Base-by-base conservation (phyloP, 1,140 invertebrate species). In the Copidosoma floridanum region DNA sequence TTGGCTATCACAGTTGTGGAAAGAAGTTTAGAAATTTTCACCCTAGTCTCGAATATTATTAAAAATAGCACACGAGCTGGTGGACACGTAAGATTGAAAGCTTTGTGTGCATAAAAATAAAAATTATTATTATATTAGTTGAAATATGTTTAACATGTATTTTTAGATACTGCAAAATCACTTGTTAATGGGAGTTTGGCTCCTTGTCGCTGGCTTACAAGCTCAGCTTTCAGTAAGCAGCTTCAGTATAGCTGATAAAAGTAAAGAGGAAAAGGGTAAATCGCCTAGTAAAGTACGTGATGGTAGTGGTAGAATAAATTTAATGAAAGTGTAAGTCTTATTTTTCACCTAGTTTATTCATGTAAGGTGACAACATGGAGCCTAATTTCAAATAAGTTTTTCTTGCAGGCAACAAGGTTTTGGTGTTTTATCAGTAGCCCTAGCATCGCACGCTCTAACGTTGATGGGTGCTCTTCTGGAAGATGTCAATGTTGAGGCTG, bases 161-260 rank as follows among this genome's bases (percentile, higher is more conserved):
- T 77, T 71, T 12, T 73, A 92, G 87, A 85, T 92, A 61, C 86
- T 91, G 61, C 93, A 96, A 81, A 97, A 96, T 81, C 88, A 95
- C 71, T 80, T 94, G 44, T 85, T 94, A 73, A 87, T 93, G 64
- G 92, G 92, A 8, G 88, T 89, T 0, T 96, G 93, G 93, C 82
- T 95, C 23, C 74, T 95, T 14, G 83, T 94, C 16, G 89, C 88
- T 53, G 93, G 93, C 10, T 81, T 96, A n/a, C 92, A 96, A 75
- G 83, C 84, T 32, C 85, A 87, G 65, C 70, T 88, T 21, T 80
- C 82, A 4, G 80, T 82, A 1, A 85, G 84, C 53, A 85, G 83
- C 68, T 76, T 82, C 26, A 77, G 76, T 43, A 69, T 77, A 10
- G 66, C 75, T 27, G 84, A 84, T 62, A 85, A 85, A 65, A 73